phyloP scores from a whole-genome alignment of 2,888 invertebrate genomes.

The Trichogramma evanescens region DNA sequence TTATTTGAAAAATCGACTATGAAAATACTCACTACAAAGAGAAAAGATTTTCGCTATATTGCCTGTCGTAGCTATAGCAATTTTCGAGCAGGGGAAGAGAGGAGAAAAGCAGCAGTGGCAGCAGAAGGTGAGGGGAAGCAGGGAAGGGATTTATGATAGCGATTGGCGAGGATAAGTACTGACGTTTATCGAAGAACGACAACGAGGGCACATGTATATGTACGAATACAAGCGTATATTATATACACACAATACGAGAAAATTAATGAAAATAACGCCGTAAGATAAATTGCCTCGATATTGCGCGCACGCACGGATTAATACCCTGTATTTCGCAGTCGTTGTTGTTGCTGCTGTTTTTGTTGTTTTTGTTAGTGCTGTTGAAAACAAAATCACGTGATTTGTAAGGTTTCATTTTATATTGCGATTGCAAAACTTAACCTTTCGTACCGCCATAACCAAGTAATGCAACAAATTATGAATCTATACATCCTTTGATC shows the following conservation, averaged over 20 bases:
- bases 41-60: constrained; percentile 19
- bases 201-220: neutral
- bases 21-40: constrained; percentile 12
- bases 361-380: no score
- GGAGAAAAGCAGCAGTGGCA: constrained; percentile 1
- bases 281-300: constrained; percentile 23
- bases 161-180: constrained; percentile 21
- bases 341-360: no score
- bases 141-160: constrained; percentile 20
- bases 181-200: constrained; percentile 20
- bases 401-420: constrained; percentile 19
- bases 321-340: no score
- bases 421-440: constrained; percentile 18
- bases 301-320: constrained; percentile 1
- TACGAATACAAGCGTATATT: no score
- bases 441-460: neutral
- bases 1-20: constrained; percentile 17
- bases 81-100: neutral
- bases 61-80: constrained; percentile 4
- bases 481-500: no score
- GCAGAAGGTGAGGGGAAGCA: constrained; percentile 1
- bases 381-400: constrained; percentile 10
- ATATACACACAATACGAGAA: constrained; percentile 20
- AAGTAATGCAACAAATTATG: no score
- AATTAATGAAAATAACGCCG: constrained; percentile 25